phyloP scores from a whole-genome alignment of 2,888 invertebrate genomes.

The Drosophila borborema region DNA sequence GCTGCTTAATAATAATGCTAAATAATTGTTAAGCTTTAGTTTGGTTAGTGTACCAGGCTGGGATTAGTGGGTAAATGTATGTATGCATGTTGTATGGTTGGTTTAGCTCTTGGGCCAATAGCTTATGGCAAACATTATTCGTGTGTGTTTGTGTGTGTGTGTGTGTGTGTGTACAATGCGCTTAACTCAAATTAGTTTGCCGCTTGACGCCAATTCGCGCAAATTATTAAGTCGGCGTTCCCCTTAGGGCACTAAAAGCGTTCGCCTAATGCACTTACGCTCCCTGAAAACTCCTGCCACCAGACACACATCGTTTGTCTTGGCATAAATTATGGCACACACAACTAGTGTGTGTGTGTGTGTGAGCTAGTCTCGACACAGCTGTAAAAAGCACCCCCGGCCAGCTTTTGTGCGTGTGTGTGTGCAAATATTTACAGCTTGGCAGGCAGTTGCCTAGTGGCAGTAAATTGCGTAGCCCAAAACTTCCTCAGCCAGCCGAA shows the following conservation, averaged over 20 bases:
- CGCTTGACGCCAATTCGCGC: constrained; percentile 74
- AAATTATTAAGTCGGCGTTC: constrained; percentile 71
- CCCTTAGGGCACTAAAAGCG: constrained; percentile 62
- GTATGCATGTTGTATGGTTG: constrained; percentile 6
- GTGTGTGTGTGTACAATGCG: constrained; percentile 55
- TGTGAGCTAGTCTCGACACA: constrained; percentile 38
- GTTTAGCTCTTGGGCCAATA: constrained; percentile 14
- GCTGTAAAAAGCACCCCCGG: constrained; percentile 52
- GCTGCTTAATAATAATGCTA: constrained; percentile 31
- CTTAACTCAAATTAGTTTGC: constrained; percentile 77
- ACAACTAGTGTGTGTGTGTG: constrained; percentile 11
- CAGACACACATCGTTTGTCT: constrained; percentile 57
- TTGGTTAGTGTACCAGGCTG: constrained; percentile 31
- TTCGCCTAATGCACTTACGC: constrained; percentile 66
- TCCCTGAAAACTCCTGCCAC: constrained; percentile 5
- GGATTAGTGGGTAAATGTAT: constrained; percentile 24
- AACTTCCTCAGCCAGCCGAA: not conserved
- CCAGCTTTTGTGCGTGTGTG: constrained; percentile 7
- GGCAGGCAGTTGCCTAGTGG: constrained; percentile 46
- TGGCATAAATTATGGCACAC: constrained; percentile 69
- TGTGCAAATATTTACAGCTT: constrained; percentile 62
- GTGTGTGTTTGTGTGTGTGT: constrained; percentile 29
- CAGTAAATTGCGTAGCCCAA: constrained; percentile 54
- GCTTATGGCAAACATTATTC: constrained; percentile 18
- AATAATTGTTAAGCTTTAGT: constrained; percentile 50